Evolutionary conservation across 2,113 vertebrate genomes (phyloP).

Genomic region (Elephas maximus): DNA sequence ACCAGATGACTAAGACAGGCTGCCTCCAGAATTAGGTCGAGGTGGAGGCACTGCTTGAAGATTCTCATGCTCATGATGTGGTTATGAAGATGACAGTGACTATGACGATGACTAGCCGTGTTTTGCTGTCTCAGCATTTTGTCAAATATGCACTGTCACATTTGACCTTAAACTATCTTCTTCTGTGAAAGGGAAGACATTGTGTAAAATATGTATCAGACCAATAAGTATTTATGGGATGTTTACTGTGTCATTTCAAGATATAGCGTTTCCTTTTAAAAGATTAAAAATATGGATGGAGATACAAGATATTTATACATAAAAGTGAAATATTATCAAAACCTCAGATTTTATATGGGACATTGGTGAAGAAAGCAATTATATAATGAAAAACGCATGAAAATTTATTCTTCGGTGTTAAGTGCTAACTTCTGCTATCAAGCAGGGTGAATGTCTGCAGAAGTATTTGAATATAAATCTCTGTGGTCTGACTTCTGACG

Average conservation of each 20-base stretch:
- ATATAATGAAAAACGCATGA: not conserved
- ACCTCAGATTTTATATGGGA: not conserved
- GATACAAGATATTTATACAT: not conserved
- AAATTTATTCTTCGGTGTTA: not conserved
- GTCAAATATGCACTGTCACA: not conserved
- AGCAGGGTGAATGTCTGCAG: conserved; percentile 14
- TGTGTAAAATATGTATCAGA: not conserved
- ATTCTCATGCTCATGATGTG: not conserved
- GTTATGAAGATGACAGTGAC: not conserved
- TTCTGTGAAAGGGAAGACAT: not conserved
- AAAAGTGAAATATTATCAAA: conserved; percentile 5
- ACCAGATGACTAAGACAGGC: no score
- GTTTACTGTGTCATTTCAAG: not conserved
- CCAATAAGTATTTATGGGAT: not conserved
- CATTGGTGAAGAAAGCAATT: not conserved
- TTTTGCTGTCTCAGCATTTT: not conserved
- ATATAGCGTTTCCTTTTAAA: not conserved
- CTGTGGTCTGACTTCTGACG: not conserved
- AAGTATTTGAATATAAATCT: not conserved
- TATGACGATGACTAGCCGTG: not conserved
- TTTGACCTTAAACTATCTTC: conserved; percentile 8
- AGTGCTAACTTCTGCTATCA: not conserved
- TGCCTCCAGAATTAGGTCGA: not conserved
- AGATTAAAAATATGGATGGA: not conserved
- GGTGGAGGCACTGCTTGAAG: not conserved